Percentiles rank a stretch among this genome's conserved stretches.
phyloP scores from a whole-genome alignment of 2,113 vertebrate genomes.

The Epinephelus cyanopodus region DNA sequence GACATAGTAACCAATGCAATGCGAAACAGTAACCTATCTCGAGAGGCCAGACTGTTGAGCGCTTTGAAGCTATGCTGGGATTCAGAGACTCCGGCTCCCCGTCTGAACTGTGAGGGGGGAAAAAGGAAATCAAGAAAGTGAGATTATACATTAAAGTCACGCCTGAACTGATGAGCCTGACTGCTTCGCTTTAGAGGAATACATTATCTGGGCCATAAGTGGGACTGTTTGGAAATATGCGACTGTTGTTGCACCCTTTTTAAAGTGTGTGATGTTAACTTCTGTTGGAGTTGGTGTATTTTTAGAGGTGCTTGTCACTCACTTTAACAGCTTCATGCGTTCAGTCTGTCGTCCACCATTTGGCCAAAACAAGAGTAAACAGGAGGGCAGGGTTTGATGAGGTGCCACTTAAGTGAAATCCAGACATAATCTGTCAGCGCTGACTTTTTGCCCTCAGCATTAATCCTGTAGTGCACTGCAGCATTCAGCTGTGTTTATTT shows the following conservation, averaged over 20 bases:
- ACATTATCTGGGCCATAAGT: conserved; percentile 43
- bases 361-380: conserved; percentile 24
- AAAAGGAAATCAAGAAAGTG: conserved; percentile 31
- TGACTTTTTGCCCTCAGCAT: conserved; percentile 25
- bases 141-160: conserved; percentile 60
- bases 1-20: conserved; percentile 46
- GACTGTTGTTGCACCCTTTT: conserved; percentile 7
- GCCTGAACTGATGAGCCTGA: conserved; percentile 55
- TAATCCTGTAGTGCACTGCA: conserved; percentile 6
- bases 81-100: conserved; percentile 45
- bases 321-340: conserved; percentile 17
- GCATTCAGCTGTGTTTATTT: not conserved
- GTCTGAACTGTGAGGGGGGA: not conserved
- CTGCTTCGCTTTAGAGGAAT: conserved; percentile 47
- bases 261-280: conserved; percentile 7
- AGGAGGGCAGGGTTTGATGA: conserved; percentile 38
- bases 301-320: conserved; percentile 41
- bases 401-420: conserved; percentile 43
- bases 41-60: conserved; percentile 41
- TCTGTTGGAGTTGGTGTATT: conserved; percentile 8
- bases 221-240: conserved; percentile 36
- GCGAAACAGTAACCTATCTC: conserved; percentile 66
- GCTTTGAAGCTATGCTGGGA: conserved; percentile 67
- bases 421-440: conserved; percentile 33
- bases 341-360: conserved; percentile 1